Percentiles rank a stretch among this genome's conserved stretches.
These are phyloP conservation scores for Arothron firmamentum DNA, from an alignment of 2,113 vertebrate genomes.

Conservation along the genomic window DNA sequence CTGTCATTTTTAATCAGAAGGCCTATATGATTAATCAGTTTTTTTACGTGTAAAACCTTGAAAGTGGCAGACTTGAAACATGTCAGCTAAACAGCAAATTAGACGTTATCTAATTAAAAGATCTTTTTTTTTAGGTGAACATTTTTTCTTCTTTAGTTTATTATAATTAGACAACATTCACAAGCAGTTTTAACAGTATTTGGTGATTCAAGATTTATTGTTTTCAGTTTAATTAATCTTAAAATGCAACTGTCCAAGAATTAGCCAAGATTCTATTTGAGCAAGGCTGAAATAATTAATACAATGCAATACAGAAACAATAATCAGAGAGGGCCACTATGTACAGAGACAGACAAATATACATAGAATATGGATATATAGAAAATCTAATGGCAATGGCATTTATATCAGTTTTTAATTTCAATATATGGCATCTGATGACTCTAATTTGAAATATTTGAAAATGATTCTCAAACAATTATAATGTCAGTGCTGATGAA, in stretches of 20 bases:
- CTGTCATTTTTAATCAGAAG: too few relatives aligned
- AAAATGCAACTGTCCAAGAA: constrained; percentile 65
- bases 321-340: constrained; percentile 60
- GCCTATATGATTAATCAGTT: too few relatives aligned
- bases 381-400: constrained; percentile 80
- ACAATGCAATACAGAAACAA: constrained; percentile 53
- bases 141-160: background rate
- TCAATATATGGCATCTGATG: constrained; percentile 80
- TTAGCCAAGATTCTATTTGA: constrained; percentile 64
- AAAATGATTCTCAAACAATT: constrained; percentile 43
- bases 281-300: constrained; percentile 67
- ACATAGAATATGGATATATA: constrained; percentile 29
- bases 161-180: background rate
- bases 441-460: constrained; percentile 64
- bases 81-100: too few relatives aligned
- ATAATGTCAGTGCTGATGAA: too few relatives aligned
- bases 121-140: background rate
- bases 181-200: constrained; percentile 2
- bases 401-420: constrained; percentile 64
- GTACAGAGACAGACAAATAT: constrained; percentile 55
- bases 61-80: too few relatives aligned
- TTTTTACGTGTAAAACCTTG: too few relatives aligned
- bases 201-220: constrained; percentile 65
- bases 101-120: background rate
- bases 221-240: constrained; percentile 61